Evolutionary conservation across 2,113 vertebrate genomes (phyloP).

Genomic region (Camelus dromedarius): DNA sequence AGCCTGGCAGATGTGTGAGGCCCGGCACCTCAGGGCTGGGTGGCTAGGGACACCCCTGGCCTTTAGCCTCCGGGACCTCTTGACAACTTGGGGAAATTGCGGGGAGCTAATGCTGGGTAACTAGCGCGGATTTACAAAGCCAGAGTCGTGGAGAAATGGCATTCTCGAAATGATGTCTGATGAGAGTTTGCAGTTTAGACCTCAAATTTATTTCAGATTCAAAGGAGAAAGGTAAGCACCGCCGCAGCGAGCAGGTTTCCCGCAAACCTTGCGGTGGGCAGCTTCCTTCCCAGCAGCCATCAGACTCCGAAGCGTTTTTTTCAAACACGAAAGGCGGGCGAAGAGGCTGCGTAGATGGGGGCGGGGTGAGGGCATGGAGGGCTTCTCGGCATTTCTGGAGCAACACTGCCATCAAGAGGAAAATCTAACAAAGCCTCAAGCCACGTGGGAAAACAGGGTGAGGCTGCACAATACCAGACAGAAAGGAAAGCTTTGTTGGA

Average conservation of each 20-base stretch:
- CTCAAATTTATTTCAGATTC: not conserved
- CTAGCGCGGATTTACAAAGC: not conserved
- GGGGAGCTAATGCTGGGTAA: not conserved
- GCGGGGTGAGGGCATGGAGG: not conserved
- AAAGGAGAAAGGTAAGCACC: not conserved
- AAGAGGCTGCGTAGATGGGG: not conserved
- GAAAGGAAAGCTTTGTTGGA: not conserved
- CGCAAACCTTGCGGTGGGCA: fast-evolving
- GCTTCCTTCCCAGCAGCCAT: not conserved
- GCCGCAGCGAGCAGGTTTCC: not conserved
- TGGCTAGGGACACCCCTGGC: not conserved
- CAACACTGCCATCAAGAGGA: constrained; percentile 70
- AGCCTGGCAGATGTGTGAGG: not conserved
- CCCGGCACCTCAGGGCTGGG: not conserved
- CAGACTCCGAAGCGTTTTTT: not conserved
- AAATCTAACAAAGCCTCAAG: not conserved
- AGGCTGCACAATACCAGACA: not conserved
- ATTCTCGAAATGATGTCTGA: not conserved
- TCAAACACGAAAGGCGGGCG: constrained; percentile 18
- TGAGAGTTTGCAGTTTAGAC: not conserved
- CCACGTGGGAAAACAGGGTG: not conserved
- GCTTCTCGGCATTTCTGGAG: constrained; percentile 33
- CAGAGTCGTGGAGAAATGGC: not conserved
- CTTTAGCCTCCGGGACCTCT: not conserved
- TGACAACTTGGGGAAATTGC: not conserved